Conservation (phyloP, 2,113 vertebrate genomes). For the Myocastor coypus region DNA sequence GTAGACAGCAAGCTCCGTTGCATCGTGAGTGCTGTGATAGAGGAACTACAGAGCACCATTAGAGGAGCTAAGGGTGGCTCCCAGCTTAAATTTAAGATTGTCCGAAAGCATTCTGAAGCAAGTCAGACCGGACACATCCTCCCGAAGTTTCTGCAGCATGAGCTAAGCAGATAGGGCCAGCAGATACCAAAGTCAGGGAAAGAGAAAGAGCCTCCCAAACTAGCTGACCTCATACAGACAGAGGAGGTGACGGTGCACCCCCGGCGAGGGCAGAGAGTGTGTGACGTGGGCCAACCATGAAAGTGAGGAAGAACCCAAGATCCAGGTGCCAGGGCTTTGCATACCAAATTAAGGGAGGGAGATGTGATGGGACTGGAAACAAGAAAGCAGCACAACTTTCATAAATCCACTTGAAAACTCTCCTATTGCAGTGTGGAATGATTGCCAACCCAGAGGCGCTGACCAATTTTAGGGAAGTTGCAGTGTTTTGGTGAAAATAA, state of each 20-base stretch:
- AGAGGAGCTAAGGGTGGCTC: neutral
- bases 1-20: neutral
- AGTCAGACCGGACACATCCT: neutral
- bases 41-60: neutral
- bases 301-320: neutral
- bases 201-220: neutral
- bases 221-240: neutral
- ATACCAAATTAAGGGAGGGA: no score
- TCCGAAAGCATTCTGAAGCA: neutral
- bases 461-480: conserved; percentile 33
- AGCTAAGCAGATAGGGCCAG: neutral
- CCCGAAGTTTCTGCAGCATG: neutral
- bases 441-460: neutral
- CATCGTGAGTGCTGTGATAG: neutral
- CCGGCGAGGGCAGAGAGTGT: neutral
- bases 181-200: neutral
- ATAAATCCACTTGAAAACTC: neutral
- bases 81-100: neutral
- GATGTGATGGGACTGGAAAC: neutral
- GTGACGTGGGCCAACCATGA: neutral
- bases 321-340: neutral
- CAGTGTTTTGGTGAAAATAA: conserved; percentile 47
- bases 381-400: neutral
- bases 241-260: accelerated
- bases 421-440: neutral